Percentiles rank a stretch among this genome's conserved stretches.
phyloP scores from a whole-genome alignment of 2,113 vertebrate genomes.

The Ciconia stormi region DNA sequence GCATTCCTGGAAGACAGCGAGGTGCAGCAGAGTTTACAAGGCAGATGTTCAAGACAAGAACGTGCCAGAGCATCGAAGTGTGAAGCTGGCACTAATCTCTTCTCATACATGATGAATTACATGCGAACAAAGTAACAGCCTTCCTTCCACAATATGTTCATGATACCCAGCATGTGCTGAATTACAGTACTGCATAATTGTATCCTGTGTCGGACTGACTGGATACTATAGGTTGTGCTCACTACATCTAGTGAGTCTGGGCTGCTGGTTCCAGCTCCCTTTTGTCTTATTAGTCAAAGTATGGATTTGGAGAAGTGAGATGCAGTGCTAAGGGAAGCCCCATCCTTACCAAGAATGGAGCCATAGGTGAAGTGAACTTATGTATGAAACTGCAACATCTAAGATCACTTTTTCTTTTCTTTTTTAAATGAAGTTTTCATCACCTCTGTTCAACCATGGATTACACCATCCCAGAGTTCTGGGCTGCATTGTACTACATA shows the following conservation, averaged over 20 bases:
- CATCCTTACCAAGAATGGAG: not conserved
- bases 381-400: not conserved
- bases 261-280: not conserved
- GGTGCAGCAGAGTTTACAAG: not conserved
- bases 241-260: not conserved
- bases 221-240: not conserved
- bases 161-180: not conserved
- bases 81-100: not conserved
- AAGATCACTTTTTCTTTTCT: not conserved
- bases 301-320: not conserved
- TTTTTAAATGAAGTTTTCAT: not conserved
- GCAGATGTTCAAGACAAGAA: not conserved
- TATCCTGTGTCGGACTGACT: not conserved
- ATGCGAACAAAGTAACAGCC: not conserved
- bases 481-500: too few relatives aligned
- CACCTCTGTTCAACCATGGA: not conserved
- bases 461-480: not conserved
- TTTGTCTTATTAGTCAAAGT: not conserved
- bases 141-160: not conserved
- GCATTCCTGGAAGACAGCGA: constrained; percentile 81
- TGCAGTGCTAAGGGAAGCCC: not conserved
- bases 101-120: not conserved
- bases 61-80: not conserved
- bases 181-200: not conserved
- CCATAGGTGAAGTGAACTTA: not conserved